Conservation (phyloP, 2,797 vertebrate species). For the Mormyrops attenuatus region DNA sequence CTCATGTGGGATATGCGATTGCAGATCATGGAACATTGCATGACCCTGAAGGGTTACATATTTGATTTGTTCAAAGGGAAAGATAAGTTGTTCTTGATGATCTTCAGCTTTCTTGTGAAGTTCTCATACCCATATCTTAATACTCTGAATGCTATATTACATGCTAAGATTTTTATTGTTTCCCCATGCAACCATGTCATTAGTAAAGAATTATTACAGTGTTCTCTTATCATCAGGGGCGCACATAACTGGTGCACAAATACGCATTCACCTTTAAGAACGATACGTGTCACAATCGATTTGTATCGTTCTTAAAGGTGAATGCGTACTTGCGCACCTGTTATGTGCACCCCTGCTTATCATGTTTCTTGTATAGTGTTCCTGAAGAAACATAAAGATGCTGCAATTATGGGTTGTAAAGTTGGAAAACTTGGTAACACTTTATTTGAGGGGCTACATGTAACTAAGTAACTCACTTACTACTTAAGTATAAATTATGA, state of each 20-base stretch:
- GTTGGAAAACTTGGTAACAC: background rate
- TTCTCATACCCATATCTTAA: background rate
- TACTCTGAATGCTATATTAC: background rate
- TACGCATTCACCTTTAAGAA: too few relatives aligned
- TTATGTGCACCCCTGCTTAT: too few relatives aligned
- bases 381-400: background rate
- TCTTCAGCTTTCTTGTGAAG: background rate
- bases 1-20: background rate
- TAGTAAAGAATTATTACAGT: background rate
- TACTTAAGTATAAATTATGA: background rate
- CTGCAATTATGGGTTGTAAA: background rate
- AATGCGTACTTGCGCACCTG: too few relatives aligned
- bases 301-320: too few relatives aligned
- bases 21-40: background rate
- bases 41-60: background rate
- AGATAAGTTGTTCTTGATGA: background rate
- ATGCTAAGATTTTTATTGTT: background rate
- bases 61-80: background rate
- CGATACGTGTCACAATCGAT: too few relatives aligned
- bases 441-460: background rate
- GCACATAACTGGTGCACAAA: too few relatives aligned
- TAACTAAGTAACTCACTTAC: background rate
- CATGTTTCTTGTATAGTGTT: background rate
- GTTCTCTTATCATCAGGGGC: background rate
- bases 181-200: background rate